Conservation (phyloP, 2,113 vertebrate species). For the Indicator indicator region DNA sequence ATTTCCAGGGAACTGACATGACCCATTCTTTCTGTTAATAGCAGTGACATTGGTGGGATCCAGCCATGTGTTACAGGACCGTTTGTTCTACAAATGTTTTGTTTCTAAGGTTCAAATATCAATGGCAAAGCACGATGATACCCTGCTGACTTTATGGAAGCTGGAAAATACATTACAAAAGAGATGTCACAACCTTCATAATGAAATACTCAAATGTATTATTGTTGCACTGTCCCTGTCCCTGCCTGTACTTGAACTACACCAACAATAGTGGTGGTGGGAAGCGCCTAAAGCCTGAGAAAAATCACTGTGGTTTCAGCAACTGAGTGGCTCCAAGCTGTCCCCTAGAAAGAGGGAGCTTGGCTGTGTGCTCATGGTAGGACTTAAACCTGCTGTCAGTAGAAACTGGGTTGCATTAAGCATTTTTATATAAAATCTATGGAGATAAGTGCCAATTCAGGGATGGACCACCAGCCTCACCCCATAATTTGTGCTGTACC, state of each 20-base stretch:
- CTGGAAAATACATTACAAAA: constrained; percentile 13
- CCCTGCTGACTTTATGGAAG: neutral
- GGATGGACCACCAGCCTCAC: neutral
- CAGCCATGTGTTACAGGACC: neutral
- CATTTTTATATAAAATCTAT: neutral
- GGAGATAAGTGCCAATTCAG: neutral
- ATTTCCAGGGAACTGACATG: neutral
- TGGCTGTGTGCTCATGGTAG: neutral
- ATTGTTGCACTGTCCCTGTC: neutral
- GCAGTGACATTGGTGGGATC: neutral
- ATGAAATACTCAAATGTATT: neutral
- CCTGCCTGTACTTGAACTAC: neutral
- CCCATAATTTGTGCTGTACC: neutral
- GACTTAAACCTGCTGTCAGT: neutral
- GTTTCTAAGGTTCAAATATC: neutral
- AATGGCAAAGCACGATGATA: neutral
- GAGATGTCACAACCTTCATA: neutral
- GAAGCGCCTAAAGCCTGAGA: neutral
- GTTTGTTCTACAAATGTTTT: neutral
- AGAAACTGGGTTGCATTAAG: neutral
- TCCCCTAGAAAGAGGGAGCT: neutral
- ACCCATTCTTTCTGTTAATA: neutral
- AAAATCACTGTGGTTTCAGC: neutral
- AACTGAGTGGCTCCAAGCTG: neutral
- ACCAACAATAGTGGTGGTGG: neutral